A percentile compares a stretch with the other conserved stretches of the same genome.
These are phyloP conservation scores for Hyles lineata DNA, from an alignment of 2,888 invertebrate genomes.

Conservation along the genomic window DNA sequence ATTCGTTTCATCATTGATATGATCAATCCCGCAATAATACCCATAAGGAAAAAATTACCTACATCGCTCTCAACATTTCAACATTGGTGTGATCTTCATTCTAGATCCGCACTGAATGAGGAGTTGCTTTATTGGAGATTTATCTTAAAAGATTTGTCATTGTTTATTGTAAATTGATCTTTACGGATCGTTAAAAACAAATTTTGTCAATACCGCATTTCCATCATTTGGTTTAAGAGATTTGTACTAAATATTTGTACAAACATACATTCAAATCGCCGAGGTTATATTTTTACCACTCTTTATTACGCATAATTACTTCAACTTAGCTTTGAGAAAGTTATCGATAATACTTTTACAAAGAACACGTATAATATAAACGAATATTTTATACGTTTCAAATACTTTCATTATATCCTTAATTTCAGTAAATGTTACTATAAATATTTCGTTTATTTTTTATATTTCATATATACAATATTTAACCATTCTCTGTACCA, in stretches of 20 bases:
- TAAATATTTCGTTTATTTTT: slow-evolving; percentile 3
- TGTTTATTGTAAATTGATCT: no score
- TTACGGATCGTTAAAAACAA: background rate
- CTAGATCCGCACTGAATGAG: background rate
- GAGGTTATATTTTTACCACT: background rate
- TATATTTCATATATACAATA: slow-evolving; percentile 5
- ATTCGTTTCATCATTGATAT: slow-evolving; percentile 46
- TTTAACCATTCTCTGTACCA: slow-evolving; percentile 11
- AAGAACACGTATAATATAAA: background rate
- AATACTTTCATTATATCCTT: background rate
- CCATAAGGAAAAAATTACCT: background rate
- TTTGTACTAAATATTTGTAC: slow-evolving; percentile 22
- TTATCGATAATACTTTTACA: slow-evolving; percentile 5
- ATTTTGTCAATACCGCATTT: background rate
- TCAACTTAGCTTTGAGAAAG: background rate
- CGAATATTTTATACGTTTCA: background rate
- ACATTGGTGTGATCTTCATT: background rate
- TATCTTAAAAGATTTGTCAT: no score
- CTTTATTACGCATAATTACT: background rate
- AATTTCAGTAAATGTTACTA: background rate
- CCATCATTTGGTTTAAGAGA: background rate
- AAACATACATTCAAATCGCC: background rate
- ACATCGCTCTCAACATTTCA: background rate
- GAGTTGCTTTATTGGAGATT: background rate
- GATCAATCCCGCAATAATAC: slow-evolving; percentile 33